phyloP scores from a whole-genome alignment of 2,113 vertebrate genomes.

The Crotalus tigris region DNA sequence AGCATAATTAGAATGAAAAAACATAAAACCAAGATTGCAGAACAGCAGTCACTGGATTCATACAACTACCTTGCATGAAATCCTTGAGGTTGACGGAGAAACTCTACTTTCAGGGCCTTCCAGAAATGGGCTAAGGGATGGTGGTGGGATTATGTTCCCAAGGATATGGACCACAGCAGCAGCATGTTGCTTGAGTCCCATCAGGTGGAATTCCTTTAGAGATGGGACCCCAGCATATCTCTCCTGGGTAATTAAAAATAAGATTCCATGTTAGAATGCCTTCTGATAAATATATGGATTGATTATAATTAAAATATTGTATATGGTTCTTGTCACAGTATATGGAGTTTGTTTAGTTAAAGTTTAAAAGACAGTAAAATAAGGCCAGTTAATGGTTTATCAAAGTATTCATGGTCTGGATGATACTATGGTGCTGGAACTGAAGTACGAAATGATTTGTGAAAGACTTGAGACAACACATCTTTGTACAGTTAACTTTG shows the following conservation, averaged over 20 bases:
- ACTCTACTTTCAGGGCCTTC: no score
- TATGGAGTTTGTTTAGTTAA: background rate
- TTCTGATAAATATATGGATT: background rate
- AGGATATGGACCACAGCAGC: background rate
- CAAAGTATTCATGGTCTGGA: background rate
- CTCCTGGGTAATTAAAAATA: background rate
- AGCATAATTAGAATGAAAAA: background rate
- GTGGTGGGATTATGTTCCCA: background rate
- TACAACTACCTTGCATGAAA: background rate
- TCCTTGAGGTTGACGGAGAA: background rate
- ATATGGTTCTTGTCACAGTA: background rate
- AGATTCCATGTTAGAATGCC: background rate
- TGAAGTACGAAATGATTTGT: background rate
- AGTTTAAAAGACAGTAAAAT: background rate
- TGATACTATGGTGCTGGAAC: background rate
- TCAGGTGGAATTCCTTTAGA: background rate
- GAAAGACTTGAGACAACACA: background rate
- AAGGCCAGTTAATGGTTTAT: background rate
- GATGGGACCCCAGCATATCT: background rate
- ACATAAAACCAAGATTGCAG: background rate
- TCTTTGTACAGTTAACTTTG: background rate
- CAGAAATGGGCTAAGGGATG: no score
- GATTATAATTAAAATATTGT: background rate
- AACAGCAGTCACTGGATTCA: background rate
- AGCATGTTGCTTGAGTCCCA: background rate